phyloP scores from a whole-genome alignment of 1,140 invertebrate genomes.

The Condylostylus longicornis region DNA sequence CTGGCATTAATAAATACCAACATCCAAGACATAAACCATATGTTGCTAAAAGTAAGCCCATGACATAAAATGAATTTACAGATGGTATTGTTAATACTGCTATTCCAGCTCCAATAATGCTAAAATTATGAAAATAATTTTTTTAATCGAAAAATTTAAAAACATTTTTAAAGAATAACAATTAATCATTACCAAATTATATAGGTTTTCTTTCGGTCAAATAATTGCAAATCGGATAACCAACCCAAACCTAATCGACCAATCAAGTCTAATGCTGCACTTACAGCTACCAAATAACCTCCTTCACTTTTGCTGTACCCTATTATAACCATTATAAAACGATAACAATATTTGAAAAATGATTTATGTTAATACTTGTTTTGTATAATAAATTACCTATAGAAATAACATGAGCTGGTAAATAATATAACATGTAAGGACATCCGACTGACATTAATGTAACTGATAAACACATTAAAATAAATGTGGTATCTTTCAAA shows the following conservation, averaged over 20 bases:
- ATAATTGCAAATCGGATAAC: constrained; percentile 52
- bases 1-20: constrained; percentile 59
- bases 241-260: constrained; percentile 53
- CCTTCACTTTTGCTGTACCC: constrained; percentile 53
- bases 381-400: no score
- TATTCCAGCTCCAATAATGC: constrained; percentile 49
- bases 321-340: not conserved
- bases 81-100: constrained; percentile 49
- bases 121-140: constrained; percentile 28
- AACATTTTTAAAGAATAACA: no score
- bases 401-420: constrained; percentile 53
- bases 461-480: constrained; percentile 53
- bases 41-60: constrained; percentile 42
- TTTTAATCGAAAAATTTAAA: no score
- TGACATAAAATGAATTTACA: constrained; percentile 43
- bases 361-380: not conserved
- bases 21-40: constrained; percentile 56
- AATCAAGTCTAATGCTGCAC: constrained; percentile 50
- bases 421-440: constrained; percentile 57
- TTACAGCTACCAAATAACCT: constrained; percentile 53
- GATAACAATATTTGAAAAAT: not conserved
- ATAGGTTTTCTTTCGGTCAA: constrained; percentile 53
- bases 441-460: constrained; percentile 60
- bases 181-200: constrained; percentile 42
- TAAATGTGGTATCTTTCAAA: constrained; percentile 50